Evolutionary conservation across 2,888 invertebrate genomes (phyloP).

Genomic region (Dynastes grantii): DNA sequence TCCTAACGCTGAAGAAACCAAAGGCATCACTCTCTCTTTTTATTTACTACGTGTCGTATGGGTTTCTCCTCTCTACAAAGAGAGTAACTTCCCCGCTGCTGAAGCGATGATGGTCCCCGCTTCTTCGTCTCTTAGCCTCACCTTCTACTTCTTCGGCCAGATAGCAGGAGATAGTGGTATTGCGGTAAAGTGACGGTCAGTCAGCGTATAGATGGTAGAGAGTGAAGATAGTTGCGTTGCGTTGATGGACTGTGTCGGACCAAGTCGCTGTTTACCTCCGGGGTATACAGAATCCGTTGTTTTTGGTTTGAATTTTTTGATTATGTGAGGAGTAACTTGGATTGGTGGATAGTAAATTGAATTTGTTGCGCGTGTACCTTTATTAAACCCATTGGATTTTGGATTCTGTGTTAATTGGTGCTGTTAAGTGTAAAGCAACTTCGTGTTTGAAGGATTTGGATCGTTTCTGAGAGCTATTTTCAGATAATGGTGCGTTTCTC

Average conservation of each 20-base stretch:
- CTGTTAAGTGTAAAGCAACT: conserved; percentile 16
- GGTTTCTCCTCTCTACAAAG: conserved; percentile 57
- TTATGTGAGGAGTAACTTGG: neutral
- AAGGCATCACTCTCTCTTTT: conserved; percentile 62
- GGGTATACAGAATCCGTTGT: too few species aligned
- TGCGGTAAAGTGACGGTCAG: conserved; percentile 1
- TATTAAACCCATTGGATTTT: neutral
- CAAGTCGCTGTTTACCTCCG: neutral
- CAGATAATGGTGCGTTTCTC: conserved; percentile 27
- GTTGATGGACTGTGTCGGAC: neutral
- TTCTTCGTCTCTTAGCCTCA: conserved; percentile 39
- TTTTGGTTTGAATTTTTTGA: neutral
- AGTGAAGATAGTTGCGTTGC: neutral
- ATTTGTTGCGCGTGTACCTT: neutral
- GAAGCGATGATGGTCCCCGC: conserved; percentile 20
- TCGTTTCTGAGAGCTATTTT: neutral
- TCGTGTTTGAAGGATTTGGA: conserved; percentile 12
- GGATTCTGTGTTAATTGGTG: conserved; percentile 27
- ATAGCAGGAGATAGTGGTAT: conserved; percentile 14
- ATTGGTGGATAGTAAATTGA: neutral
- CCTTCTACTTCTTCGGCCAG: conserved; percentile 41
- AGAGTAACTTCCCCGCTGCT: neutral
- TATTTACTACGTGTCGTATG: conserved; percentile 51
- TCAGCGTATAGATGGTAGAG: conserved; percentile 15
- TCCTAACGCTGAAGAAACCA: conserved; percentile 56